Evolutionary conservation across 2,113 vertebrate genomes (phyloP), one percentile per base, ranked within the genome.

Genomic region (Struthio camelus): DNA sequence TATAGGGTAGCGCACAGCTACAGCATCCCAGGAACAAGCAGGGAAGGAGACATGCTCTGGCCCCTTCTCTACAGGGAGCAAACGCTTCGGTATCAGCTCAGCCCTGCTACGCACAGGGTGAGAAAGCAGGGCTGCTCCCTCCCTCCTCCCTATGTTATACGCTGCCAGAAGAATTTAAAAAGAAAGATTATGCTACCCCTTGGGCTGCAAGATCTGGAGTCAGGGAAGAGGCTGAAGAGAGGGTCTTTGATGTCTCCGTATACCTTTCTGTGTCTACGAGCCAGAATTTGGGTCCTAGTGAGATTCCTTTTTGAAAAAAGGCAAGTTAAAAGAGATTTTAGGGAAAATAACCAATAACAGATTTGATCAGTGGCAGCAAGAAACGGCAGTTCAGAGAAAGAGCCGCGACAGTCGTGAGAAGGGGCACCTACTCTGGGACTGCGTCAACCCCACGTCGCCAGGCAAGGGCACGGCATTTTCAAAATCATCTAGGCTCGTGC

Each of bases 391-490:
- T 75, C 36, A 36, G 18, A 10, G 40, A 1, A 40, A 53, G 9
- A 18, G 14, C 27, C 3, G 3, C 23, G 22, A 2, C 18, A 6
- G 32, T 1, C 3, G 0, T 1, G 15, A 19, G 9, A 46, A 27
- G 23, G 12, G 6, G n/a, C 48, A 32, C 14, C 8, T 27, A 1
- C 28, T 6, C 8, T 7, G 56, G 4, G 22, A 25, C 7, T 0
- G 10, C n/a, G 3, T 1, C 2, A 2, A 34, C 27, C 34, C 12
- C 17, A 0, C 6, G 13, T 3, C 2, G 1, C 44, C 44, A 2
- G 2, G 30, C 4, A 0, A 1, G 53, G 53, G 28, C 81, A 30
- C 59, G 2, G 0, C 36, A 0, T 27, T 62, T 13, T 62, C 42
- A 10, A 12, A 11, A 10, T 1, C 9, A 1, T 2, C 38, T 6